A percentile compares a stretch with the other conserved stretches of the same genome.
Conservation (phyloP, 1,140 invertebrate species). For the Drosophila chauvacae region DNA sequence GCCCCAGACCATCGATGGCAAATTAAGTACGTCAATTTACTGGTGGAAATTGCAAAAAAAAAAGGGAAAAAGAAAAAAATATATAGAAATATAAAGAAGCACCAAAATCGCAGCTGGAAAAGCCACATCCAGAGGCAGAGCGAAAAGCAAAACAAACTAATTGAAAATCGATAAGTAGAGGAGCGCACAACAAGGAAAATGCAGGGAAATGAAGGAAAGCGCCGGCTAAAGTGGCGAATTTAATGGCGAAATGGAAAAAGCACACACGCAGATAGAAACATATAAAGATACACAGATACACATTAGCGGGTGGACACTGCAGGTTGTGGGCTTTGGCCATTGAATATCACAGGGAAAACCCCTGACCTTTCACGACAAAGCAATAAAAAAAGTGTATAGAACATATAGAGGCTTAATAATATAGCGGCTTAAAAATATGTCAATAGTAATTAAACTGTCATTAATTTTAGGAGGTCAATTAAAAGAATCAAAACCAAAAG, state of each 20-base stretch:
- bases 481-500: background rate
- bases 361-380: conserved; percentile 28
- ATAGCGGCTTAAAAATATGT: conserved; percentile 13
- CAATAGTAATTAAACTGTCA: conserved; percentile 14
- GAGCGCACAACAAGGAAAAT: conserved; percentile 17
- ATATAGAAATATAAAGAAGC: conserved; percentile 18
- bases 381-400: background rate
- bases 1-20: conserved; percentile 46
- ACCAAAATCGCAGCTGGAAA: conserved; percentile 49
- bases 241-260: conserved; percentile 60
- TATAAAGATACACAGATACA: conserved; percentile 7
- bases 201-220: conserved; percentile 25
- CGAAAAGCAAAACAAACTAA: conserved; percentile 73
- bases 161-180: conserved; percentile 77
- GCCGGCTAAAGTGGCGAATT: conserved; percentile 38
- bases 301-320: background rate
- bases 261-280: conserved; percentile 6
- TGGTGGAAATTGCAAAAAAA: conserved; percentile 51
- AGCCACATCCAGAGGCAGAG: conserved; percentile 35
- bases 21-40: conserved; percentile 78
- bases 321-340: conserved; percentile 44
- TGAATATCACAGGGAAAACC: conserved; percentile 16
- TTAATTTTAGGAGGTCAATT: background rate
- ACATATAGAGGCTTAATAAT: background rate
- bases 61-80: conserved; percentile 11